A percentile compares a stretch with the other conserved stretches of the same genome.
Conservation (phyloP, 2,888 invertebrate species). For the Nephrotoma appendiculata region DNA sequence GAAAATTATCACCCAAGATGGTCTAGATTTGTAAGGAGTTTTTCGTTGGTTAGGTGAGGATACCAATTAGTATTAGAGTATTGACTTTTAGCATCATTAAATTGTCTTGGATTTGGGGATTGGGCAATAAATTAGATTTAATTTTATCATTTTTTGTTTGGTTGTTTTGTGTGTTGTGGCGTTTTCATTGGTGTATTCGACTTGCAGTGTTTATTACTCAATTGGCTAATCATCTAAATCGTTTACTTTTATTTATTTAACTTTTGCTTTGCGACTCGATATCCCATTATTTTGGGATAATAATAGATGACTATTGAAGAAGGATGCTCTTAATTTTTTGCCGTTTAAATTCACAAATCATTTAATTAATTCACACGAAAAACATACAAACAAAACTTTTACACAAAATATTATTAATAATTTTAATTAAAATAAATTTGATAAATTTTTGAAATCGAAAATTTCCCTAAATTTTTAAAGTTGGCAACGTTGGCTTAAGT, state of each 20-base stretch:
- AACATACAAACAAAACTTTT: not conserved
- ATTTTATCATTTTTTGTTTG: no score
- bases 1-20: no score
- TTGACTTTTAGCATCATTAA: no score
- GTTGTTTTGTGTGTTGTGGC: no score
- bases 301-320: not conserved
- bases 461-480: slow-evolving; percentile 18
- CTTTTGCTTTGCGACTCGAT: not conserved
- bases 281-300: not conserved
- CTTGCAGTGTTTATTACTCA: no score
- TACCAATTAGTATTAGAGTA: no score
- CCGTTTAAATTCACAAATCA: not conserved
- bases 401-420: not conserved
- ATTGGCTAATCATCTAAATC: no score
- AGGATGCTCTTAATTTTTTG: not conserved
- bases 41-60: no score
- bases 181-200: no score
- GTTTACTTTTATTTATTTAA: not conserved
- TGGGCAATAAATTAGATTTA: no score
- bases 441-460: not conserved
- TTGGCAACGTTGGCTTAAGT: slow-evolving; percentile 43
- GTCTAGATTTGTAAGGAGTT: no score
- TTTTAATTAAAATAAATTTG: not conserved
- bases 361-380: not conserved
- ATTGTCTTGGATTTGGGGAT: no score